These are phyloP conservation scores for Gnatocerus cornutus DNA, from an alignment of 2,888 invertebrate genomes.

Conservation along the genomic window DNA sequence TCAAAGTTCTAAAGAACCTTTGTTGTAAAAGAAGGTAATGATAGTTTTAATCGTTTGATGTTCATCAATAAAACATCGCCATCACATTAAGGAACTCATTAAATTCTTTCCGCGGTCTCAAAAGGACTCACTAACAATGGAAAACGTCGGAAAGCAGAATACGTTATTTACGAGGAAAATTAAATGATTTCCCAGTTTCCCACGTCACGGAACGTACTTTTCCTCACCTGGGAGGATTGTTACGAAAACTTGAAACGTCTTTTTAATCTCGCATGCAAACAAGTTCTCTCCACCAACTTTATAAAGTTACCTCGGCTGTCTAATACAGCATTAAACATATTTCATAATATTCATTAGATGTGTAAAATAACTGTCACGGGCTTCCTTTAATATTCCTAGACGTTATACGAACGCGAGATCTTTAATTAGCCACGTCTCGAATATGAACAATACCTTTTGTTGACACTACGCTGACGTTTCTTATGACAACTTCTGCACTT, in stretches of 20 bases:
- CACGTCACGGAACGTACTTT: conserved; percentile 54
- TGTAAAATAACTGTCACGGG: conserved; percentile 44
- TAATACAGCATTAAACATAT: conserved; percentile 58
- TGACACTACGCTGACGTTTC: conserved; percentile 22
- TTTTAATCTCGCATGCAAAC: conserved; percentile 68
- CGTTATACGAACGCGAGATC: conserved; percentile 18
- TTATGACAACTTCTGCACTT: conserved; percentile 5
- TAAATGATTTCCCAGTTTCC: conserved; percentile 61
- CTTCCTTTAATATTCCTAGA: conserved; percentile 44
- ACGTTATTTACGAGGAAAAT: conserved; percentile 60
- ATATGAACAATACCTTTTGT: conserved; percentile 36
- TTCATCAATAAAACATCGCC: conserved; percentile 59
- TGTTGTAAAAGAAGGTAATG: conserved; percentile 46
- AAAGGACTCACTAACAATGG: conserved; percentile 52
- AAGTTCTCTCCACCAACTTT: conserved; percentile 55
- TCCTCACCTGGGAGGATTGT: conserved; percentile 58
- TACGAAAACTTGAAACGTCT: conserved; percentile 62
- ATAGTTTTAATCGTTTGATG: conserved; percentile 52
- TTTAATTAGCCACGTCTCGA: conserved; percentile 38
- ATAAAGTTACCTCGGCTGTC: conserved; percentile 54
- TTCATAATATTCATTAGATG: conserved; percentile 55
- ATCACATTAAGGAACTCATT: conserved; percentile 54
- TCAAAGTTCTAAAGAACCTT: conserved; percentile 25
- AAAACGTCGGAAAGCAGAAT: conserved; percentile 47
- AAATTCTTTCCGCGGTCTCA: conserved; percentile 53